Evolutionary conservation across 2,888 invertebrate genomes (phyloP), one percentile per base, ranked within the genome.

Genomic region (Leptopilina drosophilae): DNA sequence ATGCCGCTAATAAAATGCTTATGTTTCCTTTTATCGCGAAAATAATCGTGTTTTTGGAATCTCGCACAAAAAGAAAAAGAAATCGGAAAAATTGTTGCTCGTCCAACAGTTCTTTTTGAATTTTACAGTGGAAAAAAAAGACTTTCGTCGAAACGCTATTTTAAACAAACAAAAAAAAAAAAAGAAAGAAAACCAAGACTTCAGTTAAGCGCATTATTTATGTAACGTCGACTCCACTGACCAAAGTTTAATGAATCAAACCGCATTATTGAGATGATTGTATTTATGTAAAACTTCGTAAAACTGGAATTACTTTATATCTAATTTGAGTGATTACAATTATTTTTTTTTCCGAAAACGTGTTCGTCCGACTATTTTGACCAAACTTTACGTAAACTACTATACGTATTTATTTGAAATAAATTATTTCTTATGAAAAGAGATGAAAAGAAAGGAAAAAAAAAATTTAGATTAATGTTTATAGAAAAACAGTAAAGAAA

Each of bases 31-130:
- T 73, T 40, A 73, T 73, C 56, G n/a, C 40, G 56, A 56, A 59
- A 73, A 9, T 33, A 73, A 59, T 56, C 15, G 53, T 73, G 56
- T 59, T 49, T 67, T 20, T 73, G 53, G 73, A 73, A 73, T 73
- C 56, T 59, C 73, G 73, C 73, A 73, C 69, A 69, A 69, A 73
- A 26, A 69, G 53, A 73, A 26, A 73, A 53, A 73, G 56, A 56
- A 46, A 33, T 5, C 9, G 49, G 12, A 49, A 49, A 49, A 49
- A 49, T 49, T 73, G 56, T 73, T 73, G 56, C 73, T 59, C 3
- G 73, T n/a, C 33, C 26, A 73, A 56, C 56, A 26, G 9, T 53
- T n/a, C 33, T 40, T 49, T 46, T 56, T 73, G 26, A 59, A 73
- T 73, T 73, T 73, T 2, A 40, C 56, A 59, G 56, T 73, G 56